Evolutionary conservation across 2,888 invertebrate species (phyloP), one percentile per base, ranked within the genome.

Genomic region (Drosophila paramelanica): DNA sequence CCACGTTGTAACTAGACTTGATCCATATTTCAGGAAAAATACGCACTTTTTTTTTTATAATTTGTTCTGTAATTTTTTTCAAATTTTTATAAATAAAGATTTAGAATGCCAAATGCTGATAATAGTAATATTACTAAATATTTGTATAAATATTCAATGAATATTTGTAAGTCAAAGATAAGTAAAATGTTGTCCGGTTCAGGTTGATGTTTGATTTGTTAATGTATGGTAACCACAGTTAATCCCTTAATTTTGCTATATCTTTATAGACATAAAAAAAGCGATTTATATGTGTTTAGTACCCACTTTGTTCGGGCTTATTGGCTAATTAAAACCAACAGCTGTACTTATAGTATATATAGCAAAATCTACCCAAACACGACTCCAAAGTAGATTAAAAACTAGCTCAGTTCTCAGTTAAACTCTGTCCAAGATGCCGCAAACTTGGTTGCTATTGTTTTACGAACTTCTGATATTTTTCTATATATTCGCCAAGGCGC

Each of bases 361-460:
- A 36, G 3, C 14, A 10, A 20, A 4, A 5, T 8, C 14, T 14
- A 20, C 10, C n/a, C 33, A 25, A 39, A 27, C 38, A 43, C 27
- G 3, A 25, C 13, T 27, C 8, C 11, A 56, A 31, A 50, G 6
- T 20, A 17, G 4, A 33, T 42, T 27, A 5, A 6, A 6, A 20
- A 3, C 14, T 8, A 2, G 17, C 8, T 66, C 13, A 77, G 69
- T 67, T 53, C 14, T 23, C 14, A 11, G 25, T 39, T 27, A n/a
- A 64, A n/a, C 38, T 42, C 20, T 45, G 36, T n/a, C 23, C 47
- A 60, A 51, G 53, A 84, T 87, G 82, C 20, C 20, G 46, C 70
- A 47, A 25, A 11, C 10, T 14, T 43, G 62, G 45, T 0, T 58
- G 17, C 8, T 57, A 13, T 17, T 73, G 3, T 8, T 56, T 45